These are phyloP conservation scores for Acanthaster planci DNA, from an alignment of 35 echinoderm and acorn worm genomes.

Conservation along the genomic window DNA sequence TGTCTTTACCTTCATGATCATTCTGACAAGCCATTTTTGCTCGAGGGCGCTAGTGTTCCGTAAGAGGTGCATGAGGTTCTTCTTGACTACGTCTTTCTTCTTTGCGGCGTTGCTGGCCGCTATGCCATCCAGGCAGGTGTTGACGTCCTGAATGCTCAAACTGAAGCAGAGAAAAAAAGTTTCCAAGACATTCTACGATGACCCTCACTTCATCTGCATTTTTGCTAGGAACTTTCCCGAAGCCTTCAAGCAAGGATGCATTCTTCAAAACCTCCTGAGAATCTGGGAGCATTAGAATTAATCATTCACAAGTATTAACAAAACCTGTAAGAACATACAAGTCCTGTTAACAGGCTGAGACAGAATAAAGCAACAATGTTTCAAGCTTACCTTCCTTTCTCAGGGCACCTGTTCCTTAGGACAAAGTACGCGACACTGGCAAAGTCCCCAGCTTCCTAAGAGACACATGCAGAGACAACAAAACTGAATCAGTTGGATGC, in stretches of 20 bases:
- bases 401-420: constrained; percentile 88
- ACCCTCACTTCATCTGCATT: neutral
- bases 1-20: constrained; percentile 95
- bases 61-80: constrained; percentile 83
- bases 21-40: constrained; percentile 98
- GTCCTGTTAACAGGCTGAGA: too few species aligned
- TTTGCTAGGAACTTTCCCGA: too few species aligned
- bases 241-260: too few species aligned
- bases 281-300: too few species aligned
- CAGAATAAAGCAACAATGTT: neutral
- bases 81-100: constrained; percentile 97
- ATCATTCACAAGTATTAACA: too few species aligned
- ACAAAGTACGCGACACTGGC: constrained; percentile 99
- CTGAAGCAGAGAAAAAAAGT: constrained; percentile 42
- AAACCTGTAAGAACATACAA: too few species aligned
- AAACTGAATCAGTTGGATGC: neutral
- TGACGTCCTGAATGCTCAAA: constrained; percentile 93
- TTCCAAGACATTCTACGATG: neutral
- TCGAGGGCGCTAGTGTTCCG: constrained; percentile 92
- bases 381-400: constrained; percentile 73
- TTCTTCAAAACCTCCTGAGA: too few species aligned
- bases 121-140: constrained; percentile 82
- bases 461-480: constrained; percentile 19
- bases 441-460: constrained; percentile 98
- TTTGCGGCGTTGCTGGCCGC: constrained; percentile 87